Conservation (phyloP, 2,113 vertebrate genomes). For the Jaculus jaculus region DNA sequence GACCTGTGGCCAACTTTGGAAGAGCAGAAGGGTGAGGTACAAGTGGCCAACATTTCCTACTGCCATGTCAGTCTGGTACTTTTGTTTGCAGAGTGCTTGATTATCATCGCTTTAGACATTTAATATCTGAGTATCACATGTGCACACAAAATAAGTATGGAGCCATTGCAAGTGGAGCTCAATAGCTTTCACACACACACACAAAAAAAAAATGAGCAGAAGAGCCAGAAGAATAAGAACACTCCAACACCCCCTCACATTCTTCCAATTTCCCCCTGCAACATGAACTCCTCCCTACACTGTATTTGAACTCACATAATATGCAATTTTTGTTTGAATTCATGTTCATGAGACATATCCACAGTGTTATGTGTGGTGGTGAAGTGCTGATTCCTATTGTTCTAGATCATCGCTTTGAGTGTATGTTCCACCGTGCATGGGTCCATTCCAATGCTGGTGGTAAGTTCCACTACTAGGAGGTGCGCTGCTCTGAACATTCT, state of each 20-base stretch:
- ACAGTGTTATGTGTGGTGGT: accelerated
- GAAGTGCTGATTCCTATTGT: background rate
- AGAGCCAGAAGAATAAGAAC: background rate
- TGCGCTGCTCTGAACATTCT: background rate
- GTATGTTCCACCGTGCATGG: background rate
- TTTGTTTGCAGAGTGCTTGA: background rate
- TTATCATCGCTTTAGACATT: background rate
- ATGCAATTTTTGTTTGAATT: background rate
- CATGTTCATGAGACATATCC: background rate
- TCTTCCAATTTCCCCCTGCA: background rate
- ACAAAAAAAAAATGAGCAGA: background rate
- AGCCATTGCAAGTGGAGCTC: background rate
- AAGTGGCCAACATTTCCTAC: background rate
- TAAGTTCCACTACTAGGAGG: background rate
- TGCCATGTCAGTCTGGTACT: background rate
- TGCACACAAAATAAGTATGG: background rate
- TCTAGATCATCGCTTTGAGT: background rate
- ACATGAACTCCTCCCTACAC: background rate
- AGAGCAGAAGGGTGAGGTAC: background rate
- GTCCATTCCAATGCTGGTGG: too few species aligned
- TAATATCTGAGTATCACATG: background rate
- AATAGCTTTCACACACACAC: background rate
- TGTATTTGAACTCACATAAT: background rate
- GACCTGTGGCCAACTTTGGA: background rate
- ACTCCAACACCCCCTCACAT: background rate